Evolutionary conservation across 1,140 invertebrate species (phyloP), one percentile per base, ranked within the genome.

Genomic region (Chironomus striatipennis): DNA sequence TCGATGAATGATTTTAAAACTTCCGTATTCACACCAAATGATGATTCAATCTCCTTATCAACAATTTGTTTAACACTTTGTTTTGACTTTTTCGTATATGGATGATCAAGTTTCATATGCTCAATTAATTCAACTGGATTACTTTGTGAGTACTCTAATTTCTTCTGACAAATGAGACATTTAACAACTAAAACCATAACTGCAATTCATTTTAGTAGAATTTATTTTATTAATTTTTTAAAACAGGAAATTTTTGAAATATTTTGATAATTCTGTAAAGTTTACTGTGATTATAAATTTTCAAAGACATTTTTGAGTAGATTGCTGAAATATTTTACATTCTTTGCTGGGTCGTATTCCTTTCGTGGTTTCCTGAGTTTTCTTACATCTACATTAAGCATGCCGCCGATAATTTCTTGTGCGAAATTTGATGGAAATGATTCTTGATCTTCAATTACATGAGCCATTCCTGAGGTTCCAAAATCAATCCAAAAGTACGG

Each of bases 401-500:
- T 96, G 2, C 97, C 96, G 43, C 92, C 96, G 83, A 98, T 90
- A 24, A 98, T 91, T 90, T 98, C 94, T 91, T 94, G 90, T 57
- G 93, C 96, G 89, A 98, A 99, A 85, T 94, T 93, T 70, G 80
- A 83, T 0, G 96, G 93, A 84, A 98, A 99, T 42, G 88, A 79
- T 75, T 89, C 84, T 81, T 96, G 92, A 84, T 99, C 93, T 85
- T 99, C 97, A 79, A 99, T 97, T 0, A 98, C 92, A 85, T 98
- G 97, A 75, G 95, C 97, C 85, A 93, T 98, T 3, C 97, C 97
- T 64, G 88, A 87, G 73, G 95, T 88, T 42, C 94, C 97, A 87
- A 99, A 98, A 83, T 95, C 90, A 0, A 99, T 91, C 84, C 88
- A 88, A 83, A 99, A 97, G 82, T 98, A 99, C 0, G 96, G 91